Evolutionary conservation across 2,888 invertebrate genomes (phyloP).

Genomic region (Cosmia trapezina): DNA sequence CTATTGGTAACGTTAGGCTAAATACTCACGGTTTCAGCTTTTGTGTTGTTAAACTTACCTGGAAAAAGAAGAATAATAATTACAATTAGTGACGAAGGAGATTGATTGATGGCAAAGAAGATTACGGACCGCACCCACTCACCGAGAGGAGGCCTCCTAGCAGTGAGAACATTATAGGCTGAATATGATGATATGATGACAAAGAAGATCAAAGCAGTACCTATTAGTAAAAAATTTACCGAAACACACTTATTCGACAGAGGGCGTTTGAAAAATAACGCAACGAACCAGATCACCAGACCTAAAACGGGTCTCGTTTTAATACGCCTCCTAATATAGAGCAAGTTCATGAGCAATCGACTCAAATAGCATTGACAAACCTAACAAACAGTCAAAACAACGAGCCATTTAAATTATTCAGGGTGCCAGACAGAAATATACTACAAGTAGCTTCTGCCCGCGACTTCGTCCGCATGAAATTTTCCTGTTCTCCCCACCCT

Average conservation of each 20-base stretch:
- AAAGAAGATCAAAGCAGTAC: background rate
- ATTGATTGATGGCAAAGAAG: background rate
- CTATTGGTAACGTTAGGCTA: background rate
- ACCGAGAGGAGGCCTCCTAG: too few species aligned
- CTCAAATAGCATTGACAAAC: conserved; percentile 4
- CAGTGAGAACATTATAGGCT: too few species aligned
- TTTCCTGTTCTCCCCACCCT: too few species aligned
- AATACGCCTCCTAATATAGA: background rate
- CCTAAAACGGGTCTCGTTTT: background rate
- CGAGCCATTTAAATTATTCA: conserved; percentile 24
- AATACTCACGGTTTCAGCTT: conserved; percentile 28
- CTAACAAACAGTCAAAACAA: background rate
- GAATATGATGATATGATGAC: background rate
- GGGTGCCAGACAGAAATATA: conserved; percentile 17
- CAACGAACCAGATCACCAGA: too few species aligned
- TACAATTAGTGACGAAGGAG: background rate
- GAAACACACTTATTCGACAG: background rate
- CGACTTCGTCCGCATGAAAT: too few species aligned
- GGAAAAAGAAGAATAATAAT: conserved; percentile 20
- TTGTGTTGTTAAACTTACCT: conserved; percentile 42
- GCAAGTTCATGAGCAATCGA: conserved; percentile 13
- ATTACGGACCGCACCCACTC: too few species aligned
- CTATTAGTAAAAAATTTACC: background rate
- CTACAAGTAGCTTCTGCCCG: background rate
- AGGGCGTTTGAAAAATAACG: background rate